phyloP scores from a whole-genome alignment of 2,113 vertebrate species.

The Chitala chitala region DNA sequence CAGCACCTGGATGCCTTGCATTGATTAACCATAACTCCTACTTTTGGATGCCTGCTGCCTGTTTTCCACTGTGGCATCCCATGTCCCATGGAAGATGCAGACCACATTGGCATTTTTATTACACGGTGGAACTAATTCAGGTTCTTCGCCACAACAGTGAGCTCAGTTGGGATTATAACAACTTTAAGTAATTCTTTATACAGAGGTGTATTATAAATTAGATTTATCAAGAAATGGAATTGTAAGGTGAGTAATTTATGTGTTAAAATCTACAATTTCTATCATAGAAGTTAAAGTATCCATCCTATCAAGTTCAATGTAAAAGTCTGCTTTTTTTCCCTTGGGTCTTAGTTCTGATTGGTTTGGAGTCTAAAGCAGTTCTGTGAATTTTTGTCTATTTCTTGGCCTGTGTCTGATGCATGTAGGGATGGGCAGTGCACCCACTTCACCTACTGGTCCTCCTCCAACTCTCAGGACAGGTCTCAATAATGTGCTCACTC shows the following conservation, averaged over 20 bases:
- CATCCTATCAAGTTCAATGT: neutral
- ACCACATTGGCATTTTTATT: neutral
- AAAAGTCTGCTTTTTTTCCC: neutral
- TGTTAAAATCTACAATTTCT: too few relatives aligned
- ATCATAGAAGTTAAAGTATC: neutral
- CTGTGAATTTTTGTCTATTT: neutral
- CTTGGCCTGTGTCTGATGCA: neutral
- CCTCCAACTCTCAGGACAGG: neutral
- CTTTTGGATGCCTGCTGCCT: neutral
- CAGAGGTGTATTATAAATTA: too few relatives aligned
- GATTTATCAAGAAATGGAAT: too few relatives aligned
- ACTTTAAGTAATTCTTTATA: too few relatives aligned
- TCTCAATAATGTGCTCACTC: neutral
- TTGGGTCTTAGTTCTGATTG: neutral
- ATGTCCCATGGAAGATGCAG: neutral
- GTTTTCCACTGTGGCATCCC: constrained; percentile 17
- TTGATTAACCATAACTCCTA: neutral
- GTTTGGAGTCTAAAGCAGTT: constrained; percentile 3
- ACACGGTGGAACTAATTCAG: neutral
- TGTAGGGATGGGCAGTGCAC: neutral
- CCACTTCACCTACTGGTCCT: neutral
- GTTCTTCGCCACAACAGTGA: neutral
- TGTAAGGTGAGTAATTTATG: too few relatives aligned
- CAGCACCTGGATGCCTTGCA: neutral
- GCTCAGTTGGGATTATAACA: neutral